Evolutionary conservation across 2,113 vertebrate species (phyloP).

Genomic region (Cricetomys ansorgei): DNA sequence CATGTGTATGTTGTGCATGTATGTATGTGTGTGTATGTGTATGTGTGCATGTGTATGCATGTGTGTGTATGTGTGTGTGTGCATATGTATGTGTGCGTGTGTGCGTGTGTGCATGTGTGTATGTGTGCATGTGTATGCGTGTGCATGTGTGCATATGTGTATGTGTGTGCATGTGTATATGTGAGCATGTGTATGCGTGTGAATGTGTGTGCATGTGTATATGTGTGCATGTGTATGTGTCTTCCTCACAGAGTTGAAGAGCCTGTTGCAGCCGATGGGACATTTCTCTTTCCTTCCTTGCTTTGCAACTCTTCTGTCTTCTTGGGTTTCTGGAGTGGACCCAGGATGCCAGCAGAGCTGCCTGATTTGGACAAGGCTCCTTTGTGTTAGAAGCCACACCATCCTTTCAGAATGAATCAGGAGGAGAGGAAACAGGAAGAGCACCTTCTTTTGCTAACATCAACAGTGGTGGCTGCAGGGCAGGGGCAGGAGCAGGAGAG

Average conservation of each 20-base stretch:
- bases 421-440: constrained; percentile 18
- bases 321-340: constrained; percentile 31
- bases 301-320: constrained; percentile 3
- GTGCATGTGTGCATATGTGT: too few species aligned
- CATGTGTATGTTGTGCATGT: background rate
- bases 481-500: background rate
- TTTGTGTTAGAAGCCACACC: background rate
- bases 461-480: background rate
- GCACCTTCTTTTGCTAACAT: background rate
- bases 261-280: background rate
- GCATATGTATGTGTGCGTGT: too few species aligned
- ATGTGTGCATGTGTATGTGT: background rate
- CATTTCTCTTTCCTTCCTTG: background rate
- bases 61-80: too few species aligned
- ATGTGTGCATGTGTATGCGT: too few species aligned
- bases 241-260: background rate
- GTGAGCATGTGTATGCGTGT: too few species aligned
- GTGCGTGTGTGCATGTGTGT: too few species aligned
- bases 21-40: background rate
- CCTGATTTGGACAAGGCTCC: background rate
- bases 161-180: too few species aligned
- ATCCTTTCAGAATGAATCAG: constrained; percentile 18
- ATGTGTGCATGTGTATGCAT: background rate
- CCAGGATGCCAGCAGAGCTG: background rate
- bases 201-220: too few species aligned